Evolutionary conservation across 2,113 vertebrate genomes (phyloP), one percentile per base, ranked within the genome.

Genomic region (Murina feae): DNA sequence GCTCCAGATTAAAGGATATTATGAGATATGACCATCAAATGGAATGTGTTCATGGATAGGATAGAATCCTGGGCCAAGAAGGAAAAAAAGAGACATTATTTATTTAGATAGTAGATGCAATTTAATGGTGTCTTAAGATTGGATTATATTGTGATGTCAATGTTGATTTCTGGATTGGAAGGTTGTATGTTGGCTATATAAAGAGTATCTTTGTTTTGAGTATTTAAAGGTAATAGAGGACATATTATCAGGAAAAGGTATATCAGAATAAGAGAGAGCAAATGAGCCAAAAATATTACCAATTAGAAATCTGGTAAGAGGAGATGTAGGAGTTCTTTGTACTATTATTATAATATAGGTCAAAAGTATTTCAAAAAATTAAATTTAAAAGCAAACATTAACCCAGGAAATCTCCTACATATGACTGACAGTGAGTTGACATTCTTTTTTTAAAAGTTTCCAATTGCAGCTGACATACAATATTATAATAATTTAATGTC

Each of bases 381-480:
- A 66, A 20, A 86, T 72, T 69, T 83, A 53, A 93, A 90, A 82
- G 13, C 16, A 90, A 94, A 90, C 4, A 91, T 71, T 71, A 92
- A 74, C 20, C 35, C 53, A 23, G 30, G 7, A 90, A 95, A 87
- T 63, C 6, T 60, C 25, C 16, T 58, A 18, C 11, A 91, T 53
- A 35, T 60, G 53, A 96, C 18, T 78, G 20, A 17, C 16, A 79
- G 12, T 39, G 32, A 49, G 12, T 14, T 87, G 5, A 51, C 18
- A 81, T 68, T 8, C 9, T 75, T 88, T 74, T 74, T 74, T 14
- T n/a, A n/a, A n/a, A n/a, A n/a, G 28, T 72, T 72, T 42, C 28
- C 39, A 44, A 74, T 28, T 74, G 39, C 25, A 44, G 71, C 6
- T 74, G 42, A 44, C 39, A 74, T 44, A 74, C 13, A 44, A 44